Evolutionary conservation across 2,888 invertebrate genomes (phyloP).

Genomic region (Hydraecia micacea): DNA sequence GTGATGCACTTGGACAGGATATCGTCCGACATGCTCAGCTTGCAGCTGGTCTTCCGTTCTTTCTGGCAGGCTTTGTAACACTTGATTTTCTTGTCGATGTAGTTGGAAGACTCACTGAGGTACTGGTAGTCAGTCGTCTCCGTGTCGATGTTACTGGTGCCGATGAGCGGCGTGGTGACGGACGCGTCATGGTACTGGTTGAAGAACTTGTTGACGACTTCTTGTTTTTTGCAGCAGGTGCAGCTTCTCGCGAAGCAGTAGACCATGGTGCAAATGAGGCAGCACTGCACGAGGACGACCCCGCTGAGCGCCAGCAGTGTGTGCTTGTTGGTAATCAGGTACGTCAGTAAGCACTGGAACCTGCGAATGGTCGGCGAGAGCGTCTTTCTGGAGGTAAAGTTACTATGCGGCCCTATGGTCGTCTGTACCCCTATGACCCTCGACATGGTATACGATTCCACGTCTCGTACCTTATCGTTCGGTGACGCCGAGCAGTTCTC

Average conservation of each 20-base stretch:
- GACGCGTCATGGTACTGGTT: conserved; percentile 83
- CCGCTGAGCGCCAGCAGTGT: conserved; percentile 69
- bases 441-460: neutral
- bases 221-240: conserved; percentile 70
- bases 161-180: conserved; percentile 83
- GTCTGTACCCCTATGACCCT: neutral
- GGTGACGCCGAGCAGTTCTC: neutral
- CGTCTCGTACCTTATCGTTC: accelerated
- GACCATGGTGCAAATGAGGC: conserved; percentile 77
- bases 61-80: conserved; percentile 85
- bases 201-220: conserved; percentile 77
- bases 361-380: too few relatives aligned
- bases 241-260: conserved; percentile 74
- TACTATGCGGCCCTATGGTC: accelerated
- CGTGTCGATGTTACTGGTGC: conserved; percentile 81
- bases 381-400: too few relatives aligned
- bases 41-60: conserved; percentile 72
- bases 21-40: conserved; percentile 84
- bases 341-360: conserved; percentile 17
- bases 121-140: conserved; percentile 81
- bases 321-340: conserved; percentile 69
- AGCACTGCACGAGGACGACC: conserved; percentile 77
- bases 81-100: conserved; percentile 80
- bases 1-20: conserved; percentile 84
- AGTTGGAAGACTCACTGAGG: conserved; percentile 77